Conservation (phyloP, 2,888 invertebrate genomes). For the Papilio elwesi region DNA sequence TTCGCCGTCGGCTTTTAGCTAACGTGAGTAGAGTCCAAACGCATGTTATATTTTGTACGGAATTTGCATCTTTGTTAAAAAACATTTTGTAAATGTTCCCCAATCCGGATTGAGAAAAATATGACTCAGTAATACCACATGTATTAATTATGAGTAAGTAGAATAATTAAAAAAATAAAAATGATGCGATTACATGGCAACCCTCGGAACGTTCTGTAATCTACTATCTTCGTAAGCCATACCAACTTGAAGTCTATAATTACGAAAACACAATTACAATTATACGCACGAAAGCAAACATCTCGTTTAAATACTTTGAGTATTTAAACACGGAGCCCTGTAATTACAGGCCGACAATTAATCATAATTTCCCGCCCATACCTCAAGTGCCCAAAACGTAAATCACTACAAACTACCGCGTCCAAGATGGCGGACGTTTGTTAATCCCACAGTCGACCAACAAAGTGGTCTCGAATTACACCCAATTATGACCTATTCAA, state of each 20-base stretch:
- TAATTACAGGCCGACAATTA: conserved; percentile 62
- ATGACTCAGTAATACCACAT: too few species aligned
- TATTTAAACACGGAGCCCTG: conserved; percentile 49
- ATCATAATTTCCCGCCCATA: conserved; percentile 65
- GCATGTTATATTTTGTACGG: too few species aligned
- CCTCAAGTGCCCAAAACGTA: conserved; percentile 58
- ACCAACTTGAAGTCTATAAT: conserved; percentile 31
- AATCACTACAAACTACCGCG: conserved; percentile 72
- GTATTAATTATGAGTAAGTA: conserved; percentile 1
- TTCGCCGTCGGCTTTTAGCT: too few species aligned
- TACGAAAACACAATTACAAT: conserved; percentile 39
- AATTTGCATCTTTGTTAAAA: too few species aligned
- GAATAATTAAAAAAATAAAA: not conserved
- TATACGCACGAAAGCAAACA: conserved; percentile 43
- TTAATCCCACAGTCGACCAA: conserved; percentile 61
- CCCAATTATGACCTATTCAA: conserved; percentile 83
- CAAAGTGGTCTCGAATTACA: conserved; percentile 82
- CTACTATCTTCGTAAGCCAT: conserved; percentile 10
- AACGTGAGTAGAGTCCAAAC: too few species aligned
- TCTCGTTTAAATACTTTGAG: conserved; percentile 46
- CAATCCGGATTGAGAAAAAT: too few species aligned
- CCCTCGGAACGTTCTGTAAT: conserved; percentile 2
- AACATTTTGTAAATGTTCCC: too few species aligned
- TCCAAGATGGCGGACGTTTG: conserved; percentile 67
- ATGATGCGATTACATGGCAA: conserved; percentile 17